These are phyloP conservation scores for Smutsia temminckii DNA, from an alignment of 2,797 vertebrate species.

Conservation along the genomic window DNA sequence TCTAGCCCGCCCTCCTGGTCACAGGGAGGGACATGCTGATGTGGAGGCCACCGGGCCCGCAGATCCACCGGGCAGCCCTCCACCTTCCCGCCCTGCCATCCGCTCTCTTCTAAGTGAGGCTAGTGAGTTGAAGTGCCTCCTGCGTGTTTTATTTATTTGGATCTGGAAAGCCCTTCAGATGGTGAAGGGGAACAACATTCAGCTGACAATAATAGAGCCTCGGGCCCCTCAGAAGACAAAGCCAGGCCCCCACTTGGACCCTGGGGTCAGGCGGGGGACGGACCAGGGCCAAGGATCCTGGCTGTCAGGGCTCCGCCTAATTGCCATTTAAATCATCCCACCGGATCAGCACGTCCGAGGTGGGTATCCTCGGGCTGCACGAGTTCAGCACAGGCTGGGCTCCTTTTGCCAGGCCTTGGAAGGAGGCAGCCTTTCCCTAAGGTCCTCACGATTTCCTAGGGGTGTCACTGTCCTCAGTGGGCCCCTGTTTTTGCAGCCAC, in stretches of 20 bases:
- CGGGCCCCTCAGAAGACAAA: not conserved
- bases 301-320: not conserved
- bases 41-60: accelerated
- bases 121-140: not conserved
- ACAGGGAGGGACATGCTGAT: not conserved
- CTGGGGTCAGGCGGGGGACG: accelerated
- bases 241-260: not conserved
- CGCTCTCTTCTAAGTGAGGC: conserved; percentile 34
- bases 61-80: accelerated
- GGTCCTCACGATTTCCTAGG: accelerated
- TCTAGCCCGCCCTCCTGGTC: conserved; percentile 53
- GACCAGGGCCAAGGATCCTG: not conserved
- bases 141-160: conserved; percentile 64
- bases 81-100: conserved; percentile 13
- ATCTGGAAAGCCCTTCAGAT: not conserved
- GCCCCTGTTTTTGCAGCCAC: not conserved
- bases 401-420: too few species aligned
- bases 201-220: conserved; percentile 41
- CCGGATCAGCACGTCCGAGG: accelerated
- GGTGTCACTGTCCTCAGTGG: accelerated
- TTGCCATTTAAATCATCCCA: not conserved
- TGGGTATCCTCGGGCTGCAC: not conserved
- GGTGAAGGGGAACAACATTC: conserved; percentile 47
- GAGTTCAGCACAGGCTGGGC: accelerated
- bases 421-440: accelerated